These are phyloP conservation scores for Ostrea denselamellosa DNA, from an alignment of 1,140 invertebrate genomes.

Conservation along the genomic window DNA sequence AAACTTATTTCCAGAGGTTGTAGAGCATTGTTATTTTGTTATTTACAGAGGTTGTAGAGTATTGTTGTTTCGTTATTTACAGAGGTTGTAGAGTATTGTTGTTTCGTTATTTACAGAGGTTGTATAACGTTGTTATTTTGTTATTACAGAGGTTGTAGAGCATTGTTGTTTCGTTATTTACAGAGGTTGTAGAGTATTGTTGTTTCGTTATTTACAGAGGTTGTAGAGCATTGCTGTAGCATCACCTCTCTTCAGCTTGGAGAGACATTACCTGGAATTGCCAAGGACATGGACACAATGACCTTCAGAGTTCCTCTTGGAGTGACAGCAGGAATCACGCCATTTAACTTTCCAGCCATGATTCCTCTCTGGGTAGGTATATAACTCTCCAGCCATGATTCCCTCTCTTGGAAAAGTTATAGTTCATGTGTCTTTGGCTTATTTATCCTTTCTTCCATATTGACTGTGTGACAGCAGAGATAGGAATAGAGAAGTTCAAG, in stretches of 20 bases:
- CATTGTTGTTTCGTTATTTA: slow-evolving; percentile 44
- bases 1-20: not conserved
- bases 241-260: slow-evolving; percentile 95
- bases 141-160: too few relatives aligned
- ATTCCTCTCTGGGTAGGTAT: slow-evolving; percentile 94
- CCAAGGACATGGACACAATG: slow-evolving; percentile 87
- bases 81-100: slow-evolving; percentile 97
- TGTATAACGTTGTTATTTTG: too few relatives aligned
- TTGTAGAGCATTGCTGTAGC: slow-evolving; percentile 97
- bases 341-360: slow-evolving; percentile 96
- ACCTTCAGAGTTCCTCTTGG: slow-evolving; percentile 93
- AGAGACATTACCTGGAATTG: slow-evolving; percentile 93
- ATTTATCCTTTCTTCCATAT: not conserved
- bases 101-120: slow-evolving; percentile 73
- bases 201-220: slow-evolving; percentile 81
- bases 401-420: not conserved
- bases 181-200: slow-evolving; percentile 80
- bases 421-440: not conserved
- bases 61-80: slow-evolving; percentile 49
- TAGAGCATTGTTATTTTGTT: too few relatives aligned
- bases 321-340: slow-evolving; percentile 92
- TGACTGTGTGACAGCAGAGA: not conserved
- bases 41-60: too few relatives aligned
- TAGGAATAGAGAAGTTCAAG: not conserved
- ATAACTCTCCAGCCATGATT: not conserved